These are phyloP conservation scores for Salvator merianae DNA, from an alignment of 2,113 vertebrate species.

Conservation along the genomic window DNA sequence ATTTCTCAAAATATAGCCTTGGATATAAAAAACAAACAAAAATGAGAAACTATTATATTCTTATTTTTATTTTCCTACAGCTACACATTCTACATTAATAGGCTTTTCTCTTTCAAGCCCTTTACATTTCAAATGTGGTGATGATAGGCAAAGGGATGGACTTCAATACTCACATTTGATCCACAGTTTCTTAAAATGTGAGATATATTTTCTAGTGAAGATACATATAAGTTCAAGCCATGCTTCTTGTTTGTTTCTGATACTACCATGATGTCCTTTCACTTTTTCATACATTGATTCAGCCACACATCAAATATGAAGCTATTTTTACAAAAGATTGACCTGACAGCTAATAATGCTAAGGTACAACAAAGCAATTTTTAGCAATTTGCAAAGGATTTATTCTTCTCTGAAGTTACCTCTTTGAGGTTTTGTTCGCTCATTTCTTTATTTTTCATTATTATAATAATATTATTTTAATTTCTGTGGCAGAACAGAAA, in stretches of 20 bases:
- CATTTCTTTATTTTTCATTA: not conserved
- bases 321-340: not conserved
- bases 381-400: not conserved
- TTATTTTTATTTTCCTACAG: not conserved
- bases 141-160: no score
- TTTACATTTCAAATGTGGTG: not conserved
- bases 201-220: not conserved
- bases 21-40: conserved; percentile 22
- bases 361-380: not conserved
- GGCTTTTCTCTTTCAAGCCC: not conserved
- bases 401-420: not conserved
- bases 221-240: not conserved
- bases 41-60: not conserved
- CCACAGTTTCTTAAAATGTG: not conserved
- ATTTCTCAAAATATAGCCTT: conserved; percentile 30
- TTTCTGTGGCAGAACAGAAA: no score
- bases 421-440: not conserved
- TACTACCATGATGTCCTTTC: not conserved
- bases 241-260: not conserved
- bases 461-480: no score
- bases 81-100: not conserved
- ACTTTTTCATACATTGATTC: not conserved
- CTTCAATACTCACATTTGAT: not conserved
- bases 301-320: not conserved
- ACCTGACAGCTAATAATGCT: not conserved